Evolutionary conservation across 2,113 vertebrate genomes (phyloP), one percentile per base, ranked within the genome.

Genomic region (Pterocles burchelli): DNA sequence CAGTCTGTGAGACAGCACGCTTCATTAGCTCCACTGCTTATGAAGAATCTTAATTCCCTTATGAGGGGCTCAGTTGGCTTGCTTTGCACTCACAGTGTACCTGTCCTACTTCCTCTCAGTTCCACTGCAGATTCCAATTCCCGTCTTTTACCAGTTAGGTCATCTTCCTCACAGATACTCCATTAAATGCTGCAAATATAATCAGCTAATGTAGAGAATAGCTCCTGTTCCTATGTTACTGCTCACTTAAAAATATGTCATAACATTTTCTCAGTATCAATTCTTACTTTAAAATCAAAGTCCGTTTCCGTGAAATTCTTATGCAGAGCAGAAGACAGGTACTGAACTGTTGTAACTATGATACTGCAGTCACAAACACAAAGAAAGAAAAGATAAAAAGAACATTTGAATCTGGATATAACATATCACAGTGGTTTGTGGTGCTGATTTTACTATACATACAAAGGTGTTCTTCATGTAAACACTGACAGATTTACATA

Each of bases 241-340:
- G 68, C 24, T 51, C 29, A 28, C 49, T 80, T 85, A 61, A 61
- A 74, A 92, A 67, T 55, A 94, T 65, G 31, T 17, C 62, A n/a
- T 48, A 49, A 85, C 10, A 31, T 45, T 89, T 88, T 84, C 38
- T 80, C 59, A 74, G 58, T 34, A 72, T 74, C 90, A 83, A 49
- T 93, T 96, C 97, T 52, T 96, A 99, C 99, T 98, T 99, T 99
- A 90, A 99, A 99, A 97, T 99, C 99, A 90, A 99, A 99, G 92
- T 99, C 99, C 3, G 98, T 98, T 31, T 99, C 99, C 4, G 98
- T 99, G 88, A 99, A 99, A 97, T 99, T 99, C 98, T 99, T 99
- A 97, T 99, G 99, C 91, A 99, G 98, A 20, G 99, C 99, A 63
- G 99, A 99, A 26, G 99, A 99, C 65, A 99, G 98, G 86, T 98